These are phyloP conservation scores for Corythucha ciliata DNA, from an alignment of 2,888 invertebrate genomes.

Conservation along the genomic window DNA sequence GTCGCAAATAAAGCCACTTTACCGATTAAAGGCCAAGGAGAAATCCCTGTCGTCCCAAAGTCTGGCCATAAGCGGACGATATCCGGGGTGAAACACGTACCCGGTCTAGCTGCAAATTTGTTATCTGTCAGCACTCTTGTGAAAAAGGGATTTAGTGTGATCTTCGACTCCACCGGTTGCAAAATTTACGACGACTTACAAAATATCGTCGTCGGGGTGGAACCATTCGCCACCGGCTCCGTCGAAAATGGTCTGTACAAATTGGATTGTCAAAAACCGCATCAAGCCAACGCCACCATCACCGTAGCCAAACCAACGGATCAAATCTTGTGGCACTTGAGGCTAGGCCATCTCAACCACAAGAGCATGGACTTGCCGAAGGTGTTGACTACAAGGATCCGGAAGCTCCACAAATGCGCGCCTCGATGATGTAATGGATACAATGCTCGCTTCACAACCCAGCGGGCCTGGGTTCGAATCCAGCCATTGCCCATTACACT, in stretches of 20 bases:
- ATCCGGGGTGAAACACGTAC: constrained; percentile 30
- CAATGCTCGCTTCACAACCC: too few species aligned
- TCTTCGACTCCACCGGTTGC: not conserved
- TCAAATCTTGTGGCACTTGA: constrained; percentile 25
- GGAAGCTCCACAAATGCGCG: too few species aligned
- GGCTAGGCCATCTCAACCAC: constrained; percentile 25
- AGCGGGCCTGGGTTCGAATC: too few species aligned
- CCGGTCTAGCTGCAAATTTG: constrained; percentile 32
- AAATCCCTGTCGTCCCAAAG: constrained; percentile 9
- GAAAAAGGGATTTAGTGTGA: constrained; percentile 27
- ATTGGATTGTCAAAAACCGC: too few species aligned
- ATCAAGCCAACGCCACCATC: too few species aligned
- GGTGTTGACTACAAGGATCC: too few species aligned
- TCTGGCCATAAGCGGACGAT: constrained; percentile 21
- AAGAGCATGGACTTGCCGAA: constrained; percentile 10
- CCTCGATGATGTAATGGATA: too few species aligned
- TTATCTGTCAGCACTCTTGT: constrained; percentile 32
- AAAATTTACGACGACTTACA: not conserved
- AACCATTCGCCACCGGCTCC: constrained; percentile 1
- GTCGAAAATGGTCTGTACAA: constrained; percentile 2
- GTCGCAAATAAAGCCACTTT: constrained; percentile 8
- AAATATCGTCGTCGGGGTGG: not conserved
- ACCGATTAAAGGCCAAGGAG: constrained; percentile 17
- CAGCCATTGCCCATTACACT: too few species aligned
- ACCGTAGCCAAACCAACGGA: too few species aligned